Evolutionary conservation across 2,888 invertebrate species (phyloP), one percentile per base, ranked within the genome.

Genomic region (Lapara coniferarum): DNA sequence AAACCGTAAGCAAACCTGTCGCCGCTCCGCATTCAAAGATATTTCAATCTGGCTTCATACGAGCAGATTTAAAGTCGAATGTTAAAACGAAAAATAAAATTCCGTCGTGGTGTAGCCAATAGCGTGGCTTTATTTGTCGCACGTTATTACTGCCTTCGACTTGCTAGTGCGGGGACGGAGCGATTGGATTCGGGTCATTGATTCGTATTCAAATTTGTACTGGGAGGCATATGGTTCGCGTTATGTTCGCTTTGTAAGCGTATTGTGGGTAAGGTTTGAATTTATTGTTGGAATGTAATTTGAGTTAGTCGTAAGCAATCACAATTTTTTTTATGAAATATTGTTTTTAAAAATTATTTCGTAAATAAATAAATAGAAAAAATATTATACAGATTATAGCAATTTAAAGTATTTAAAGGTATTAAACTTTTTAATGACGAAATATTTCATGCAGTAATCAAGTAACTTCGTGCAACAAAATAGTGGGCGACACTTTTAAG

Each of bases 91-190:
- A 66, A 68, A 68, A 68, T 66, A 66, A 58, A 69, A 69, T 66
- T 51, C 51, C 68, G 68, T 19, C 66, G 56, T 46, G 53, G 46
- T 56, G 66, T 57, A 57, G 19, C 52, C 69, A 69, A 69, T 69
- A 72, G 30, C 72, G 69, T 71, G 74, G 71, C 74, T 78, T 75
- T 78, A 78, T 79, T 77, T 77, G 78, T 71, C 69, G 71, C 78
- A 72, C 74, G 75, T 75, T 78, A 78, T 76, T 75, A 77, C 59
- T 75, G 73, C 69, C 77, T 70, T 70, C 71, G 68, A 71, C 72
- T 71, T 57, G 10, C 56, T 69, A 66, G 52, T 66, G 69, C 30
- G 14, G 66, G 51, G 58, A 44, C 44, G n/a, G 37, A 44, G 44
- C 49, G 51, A 30, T 57, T 57, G n/a, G 13, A 69, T 46, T 46